Conservation (phyloP, 2,113 vertebrate genomes). For the Lagopus muta region DNA sequence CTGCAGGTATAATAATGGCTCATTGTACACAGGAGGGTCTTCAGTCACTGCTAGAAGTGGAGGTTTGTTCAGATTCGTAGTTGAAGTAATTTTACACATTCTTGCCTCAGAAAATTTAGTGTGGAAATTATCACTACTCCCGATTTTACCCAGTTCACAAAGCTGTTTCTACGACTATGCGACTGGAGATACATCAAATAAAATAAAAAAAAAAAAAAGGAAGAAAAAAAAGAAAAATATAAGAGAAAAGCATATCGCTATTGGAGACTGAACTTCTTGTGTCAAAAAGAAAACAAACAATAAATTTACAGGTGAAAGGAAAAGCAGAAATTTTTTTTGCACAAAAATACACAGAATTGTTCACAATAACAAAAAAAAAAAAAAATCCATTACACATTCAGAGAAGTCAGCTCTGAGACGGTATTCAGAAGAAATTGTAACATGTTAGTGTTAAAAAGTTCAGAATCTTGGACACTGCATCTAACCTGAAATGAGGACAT, state of each 20-base stretch:
- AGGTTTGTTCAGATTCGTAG: background rate
- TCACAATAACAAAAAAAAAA: background rate
- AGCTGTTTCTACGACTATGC: background rate
- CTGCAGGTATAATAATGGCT: background rate
- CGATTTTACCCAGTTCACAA: background rate
- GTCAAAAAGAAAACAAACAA: background rate
- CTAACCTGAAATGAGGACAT: background rate
- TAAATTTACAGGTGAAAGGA: background rate
- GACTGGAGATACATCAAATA: background rate
- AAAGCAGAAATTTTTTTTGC: background rate
- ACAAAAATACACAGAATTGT: background rate
- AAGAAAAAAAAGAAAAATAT: background rate
- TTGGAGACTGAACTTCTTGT: background rate
- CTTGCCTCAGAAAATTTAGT: background rate
- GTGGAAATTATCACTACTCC: background rate
- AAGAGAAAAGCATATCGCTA: rapidly evolving
- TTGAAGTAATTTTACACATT: background rate
- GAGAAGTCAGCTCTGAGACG: background rate
- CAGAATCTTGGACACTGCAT: background rate
- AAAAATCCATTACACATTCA: background rate
- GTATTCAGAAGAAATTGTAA: background rate
- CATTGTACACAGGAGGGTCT: background rate
- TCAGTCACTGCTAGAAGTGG: background rate
- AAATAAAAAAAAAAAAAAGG: background rate
- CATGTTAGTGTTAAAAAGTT: background rate